Base-by-base conservation (phyloP, 2,888 invertebrate genomes). In the Apodemia duryi region DNA sequence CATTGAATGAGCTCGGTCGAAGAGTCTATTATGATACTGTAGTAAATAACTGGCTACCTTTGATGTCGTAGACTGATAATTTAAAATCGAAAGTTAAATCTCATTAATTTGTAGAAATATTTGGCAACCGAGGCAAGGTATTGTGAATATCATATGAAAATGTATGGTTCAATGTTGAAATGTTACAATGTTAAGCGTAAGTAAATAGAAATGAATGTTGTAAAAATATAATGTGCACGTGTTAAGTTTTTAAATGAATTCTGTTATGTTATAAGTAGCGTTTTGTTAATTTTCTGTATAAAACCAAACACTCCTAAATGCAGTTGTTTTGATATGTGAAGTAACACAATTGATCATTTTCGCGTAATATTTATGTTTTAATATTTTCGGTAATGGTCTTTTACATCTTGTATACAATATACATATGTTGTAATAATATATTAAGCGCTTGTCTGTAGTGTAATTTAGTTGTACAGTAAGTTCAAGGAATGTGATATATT, bases 401-500 rank as follows among this genome's bases (percentile, higher is more conserved):
- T 51, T 61, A 61, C 41, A 61, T 51, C 9, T 65, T 52, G 51
- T 61, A 62, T 62, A 43, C 38, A 43, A 51, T 76, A 81, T 83
- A 81, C 79, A 77, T 78, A 75, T 80, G 72, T 77, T 74, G 73
- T 73, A 75, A 81, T 86, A 83, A 83, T 85, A 84, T 85, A 77
- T 82, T 73, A 87, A 86, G 86, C 83, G 87, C 83, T 88, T 88
- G 86, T 88, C 85, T 89, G 85, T 91, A 90, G 87, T 82, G 72
- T 80, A 79, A 77, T 80, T 81, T 85, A 85, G 82, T 83, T 89
- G 88, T 91, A 90, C 88, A 88, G 85, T 84, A 84, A 83, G 82
- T 84, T 87, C 81, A 81, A 90, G 89, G 90, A 90, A 90, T 91
- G 91, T 91, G 91, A 91, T 91, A 91, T 91, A 90, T 88, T 88